Evolutionary conservation across 2,113 vertebrate genomes (phyloP), one percentile per base, ranked within the genome.

Genomic region (Dicerorhinus sumatrensis): DNA sequence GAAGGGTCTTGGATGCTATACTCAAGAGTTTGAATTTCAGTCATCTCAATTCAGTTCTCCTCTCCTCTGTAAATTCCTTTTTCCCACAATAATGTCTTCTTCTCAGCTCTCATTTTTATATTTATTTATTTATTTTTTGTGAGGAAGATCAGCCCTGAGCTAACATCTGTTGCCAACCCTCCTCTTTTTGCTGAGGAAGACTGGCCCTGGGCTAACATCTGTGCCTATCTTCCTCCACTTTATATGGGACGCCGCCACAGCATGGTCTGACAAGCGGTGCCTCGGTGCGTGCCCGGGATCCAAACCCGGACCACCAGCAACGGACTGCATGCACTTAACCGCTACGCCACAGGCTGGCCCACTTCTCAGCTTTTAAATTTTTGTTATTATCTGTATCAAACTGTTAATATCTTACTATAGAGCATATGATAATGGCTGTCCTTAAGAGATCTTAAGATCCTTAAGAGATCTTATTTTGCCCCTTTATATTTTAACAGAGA

Each of bases 401-500:
- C 7, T 23, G 11, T 81, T 96, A 62, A 25, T 90, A 39, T 75
- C 12, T 70, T 84, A 77, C 25, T 83, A 11, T 60, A 91, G 62
- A 83, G 6, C 6, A 65, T 91, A 58, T 33, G 51, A 84, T 94
- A 84, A 18, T 63, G 70, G 25, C 54, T 90, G 39, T 91, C 14
- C 23, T 94, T 94, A 91, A 84, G 51, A 87, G 54, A 87, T 89
- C 33, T 60, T 87, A 91, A 90, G 88, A 90, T 79, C 51, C 51
- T 31, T 79, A 77, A 89, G 88, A 67, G 48, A 79, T 76, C 36
- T 89, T 81, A 82, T 76, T 89, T 86, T 95, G 25, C 8, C 5
- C 9, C 17, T 92, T 94, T 88, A 51, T 90, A 27, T 95, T 92
- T 92, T 85, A 36, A 85, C 46, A 60, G 51, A 69, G 93, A 97